Evolutionary conservation across 2,888 invertebrate species (phyloP).

Genomic region (Ornithoptera priamus): DNA sequence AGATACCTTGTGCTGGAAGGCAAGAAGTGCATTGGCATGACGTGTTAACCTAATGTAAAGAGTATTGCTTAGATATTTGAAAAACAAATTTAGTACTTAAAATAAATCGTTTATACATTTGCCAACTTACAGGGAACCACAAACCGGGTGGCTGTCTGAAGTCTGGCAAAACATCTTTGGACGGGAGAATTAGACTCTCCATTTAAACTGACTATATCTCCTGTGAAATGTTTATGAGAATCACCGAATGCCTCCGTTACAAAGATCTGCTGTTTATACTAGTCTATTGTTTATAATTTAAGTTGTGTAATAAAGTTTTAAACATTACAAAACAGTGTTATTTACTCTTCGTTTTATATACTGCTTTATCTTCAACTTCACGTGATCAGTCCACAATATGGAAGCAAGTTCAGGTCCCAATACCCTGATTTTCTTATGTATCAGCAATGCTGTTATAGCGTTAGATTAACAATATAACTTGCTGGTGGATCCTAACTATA

Average conservation of each 20-base stretch:
- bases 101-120: background rate
- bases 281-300: constrained; percentile 34
- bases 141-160: constrained; percentile 61
- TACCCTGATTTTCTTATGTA: too few relatives aligned
- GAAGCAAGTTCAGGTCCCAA: too few relatives aligned
- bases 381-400: too few relatives aligned
- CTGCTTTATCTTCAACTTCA: too few relatives aligned
- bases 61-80: too few relatives aligned
- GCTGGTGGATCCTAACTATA: background rate
- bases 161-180: constrained; percentile 56
- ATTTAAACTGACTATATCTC: background rate
- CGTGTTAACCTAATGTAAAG: too few relatives aligned
- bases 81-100: constrained; percentile 4
- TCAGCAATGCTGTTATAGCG: too few relatives aligned
- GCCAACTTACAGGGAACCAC: constrained; percentile 54
- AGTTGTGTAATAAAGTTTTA: background rate
- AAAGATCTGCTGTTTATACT: constrained; percentile 45
- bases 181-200: background rate
- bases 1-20: too few relatives aligned
- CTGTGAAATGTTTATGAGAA: background rate
- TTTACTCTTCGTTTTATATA: too few relatives aligned
- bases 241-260: constrained; percentile 25
- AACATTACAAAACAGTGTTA: background rate
- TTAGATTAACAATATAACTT: too few relatives aligned
- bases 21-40: too few relatives aligned